Conservation (phyloP, 1,140 invertebrate species). For the Rhopalosiphum padi region DNA sequence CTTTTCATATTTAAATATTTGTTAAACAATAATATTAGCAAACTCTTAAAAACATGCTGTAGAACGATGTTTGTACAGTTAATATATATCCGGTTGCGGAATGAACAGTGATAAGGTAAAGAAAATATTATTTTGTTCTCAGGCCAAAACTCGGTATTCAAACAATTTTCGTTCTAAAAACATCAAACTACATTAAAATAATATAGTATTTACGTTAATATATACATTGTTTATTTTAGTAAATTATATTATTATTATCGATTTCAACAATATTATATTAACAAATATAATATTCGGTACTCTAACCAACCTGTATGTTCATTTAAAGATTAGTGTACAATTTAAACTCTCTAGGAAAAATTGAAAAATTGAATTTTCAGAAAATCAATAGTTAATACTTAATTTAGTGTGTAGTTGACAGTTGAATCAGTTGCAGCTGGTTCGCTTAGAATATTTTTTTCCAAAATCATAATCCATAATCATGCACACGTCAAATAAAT, state of each 20-base stretch:
- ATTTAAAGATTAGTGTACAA: background rate
- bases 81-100: background rate
- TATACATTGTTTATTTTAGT: background rate
- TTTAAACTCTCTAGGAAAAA: background rate
- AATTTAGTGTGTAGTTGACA: background rate
- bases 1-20: background rate
- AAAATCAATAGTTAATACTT: background rate
- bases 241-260: background rate
- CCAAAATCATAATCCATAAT: too few species aligned
- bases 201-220: background rate
- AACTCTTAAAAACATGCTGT: background rate
- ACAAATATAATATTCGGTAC: background rate
- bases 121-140: constrained; percentile 4
- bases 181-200: background rate
- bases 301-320: background rate
- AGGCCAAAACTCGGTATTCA: background rate
- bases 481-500: background rate
- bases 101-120: constrained; percentile 7
- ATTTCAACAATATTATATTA: background rate
- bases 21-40: background rate
- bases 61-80: background rate
- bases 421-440: background rate
- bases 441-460: background rate
- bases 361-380: background rate
- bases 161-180: background rate